A percentile compares a stretch with the other conserved stretches of the same genome.
Evolutionary conservation across 2,113 vertebrate species (phyloP).

Genomic region (Scartelaos histophorus): DNA sequence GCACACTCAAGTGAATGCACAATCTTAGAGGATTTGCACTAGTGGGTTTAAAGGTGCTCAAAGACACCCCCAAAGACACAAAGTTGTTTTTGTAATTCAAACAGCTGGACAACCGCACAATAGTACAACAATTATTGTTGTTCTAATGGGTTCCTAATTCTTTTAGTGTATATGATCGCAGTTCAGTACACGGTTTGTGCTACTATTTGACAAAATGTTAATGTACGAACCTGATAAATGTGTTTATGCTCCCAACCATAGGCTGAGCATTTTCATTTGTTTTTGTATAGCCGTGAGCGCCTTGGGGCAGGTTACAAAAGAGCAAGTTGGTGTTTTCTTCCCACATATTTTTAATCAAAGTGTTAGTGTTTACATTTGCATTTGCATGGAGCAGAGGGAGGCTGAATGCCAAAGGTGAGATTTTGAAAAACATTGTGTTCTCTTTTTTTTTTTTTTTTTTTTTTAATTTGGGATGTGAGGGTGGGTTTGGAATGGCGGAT

Average conservation of each 20-base stretch:
- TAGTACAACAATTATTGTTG: slow-evolving; percentile 14
- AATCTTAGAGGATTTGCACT: slow-evolving; percentile 36
- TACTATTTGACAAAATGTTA: slow-evolving; percentile 26
- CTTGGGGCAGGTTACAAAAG: slow-evolving; percentile 72
- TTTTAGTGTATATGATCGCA: background rate
- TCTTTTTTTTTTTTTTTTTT: slow-evolving; percentile 48
- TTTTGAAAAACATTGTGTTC: slow-evolving; percentile 66
- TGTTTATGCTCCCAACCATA: slow-evolving; percentile 45
- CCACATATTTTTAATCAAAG: slow-evolving; percentile 78
- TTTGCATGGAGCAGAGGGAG: slow-evolving; percentile 73
- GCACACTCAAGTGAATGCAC: slow-evolving; percentile 29
- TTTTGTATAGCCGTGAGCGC: slow-evolving; percentile 56
- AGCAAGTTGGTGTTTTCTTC: slow-evolving; percentile 72
- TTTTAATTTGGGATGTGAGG: slow-evolving; percentile 71
- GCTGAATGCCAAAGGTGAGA: slow-evolving; percentile 73
- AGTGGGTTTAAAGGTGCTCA: slow-evolving; percentile 28
- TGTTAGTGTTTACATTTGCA: slow-evolving; percentile 76
- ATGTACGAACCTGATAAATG: slow-evolving; percentile 35
- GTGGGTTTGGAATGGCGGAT: slow-evolving; percentile 73
- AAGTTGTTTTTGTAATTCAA: slow-evolving; percentile 48
- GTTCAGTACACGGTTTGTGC: background rate
- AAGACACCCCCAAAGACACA: slow-evolving; percentile 46
- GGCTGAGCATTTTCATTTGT: slow-evolving; percentile 60
- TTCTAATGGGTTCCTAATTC: background rate
- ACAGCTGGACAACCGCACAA: slow-evolving; percentile 56